Conservation (phyloP, 2,888 invertebrate species). For the Lasioglossum malachurum region DNA sequence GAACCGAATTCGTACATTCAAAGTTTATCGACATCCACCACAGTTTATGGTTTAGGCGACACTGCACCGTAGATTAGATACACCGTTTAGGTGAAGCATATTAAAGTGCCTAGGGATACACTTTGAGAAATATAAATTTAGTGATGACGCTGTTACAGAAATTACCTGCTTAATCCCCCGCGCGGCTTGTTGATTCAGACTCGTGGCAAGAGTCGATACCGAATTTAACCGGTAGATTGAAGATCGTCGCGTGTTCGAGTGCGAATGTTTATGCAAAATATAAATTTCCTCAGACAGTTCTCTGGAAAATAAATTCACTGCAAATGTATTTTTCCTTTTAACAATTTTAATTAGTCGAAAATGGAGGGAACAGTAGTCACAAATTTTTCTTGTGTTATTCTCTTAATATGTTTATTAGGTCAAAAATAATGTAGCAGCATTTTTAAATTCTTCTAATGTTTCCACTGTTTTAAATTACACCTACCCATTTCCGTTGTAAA, state of each 20-base stretch:
- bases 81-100: background rate
- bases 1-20: background rate
- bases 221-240: background rate
- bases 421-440: no score
- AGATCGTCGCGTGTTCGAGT: background rate
- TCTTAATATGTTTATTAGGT: no score
- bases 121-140: background rate
- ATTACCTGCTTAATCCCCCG: background rate
- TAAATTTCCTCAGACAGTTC: background rate
- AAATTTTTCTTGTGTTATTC: no score
- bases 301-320: background rate
- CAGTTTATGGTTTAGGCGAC: background rate
- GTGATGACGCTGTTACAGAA: constrained; percentile 6
- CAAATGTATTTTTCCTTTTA: background rate
- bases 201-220: background rate
- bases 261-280: no score
- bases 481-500: no score
- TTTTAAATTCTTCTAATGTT: no score
- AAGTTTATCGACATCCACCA: background rate
- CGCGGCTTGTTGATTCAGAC: background rate
- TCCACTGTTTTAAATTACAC: no score
- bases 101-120: background rate
- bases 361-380: no score
- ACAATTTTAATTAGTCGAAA: no score
- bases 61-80: background rate